These are phyloP conservation scores for Epinephelus coioides DNA, from an alignment of 2,797 vertebrate species.

Conservation along the genomic window DNA sequence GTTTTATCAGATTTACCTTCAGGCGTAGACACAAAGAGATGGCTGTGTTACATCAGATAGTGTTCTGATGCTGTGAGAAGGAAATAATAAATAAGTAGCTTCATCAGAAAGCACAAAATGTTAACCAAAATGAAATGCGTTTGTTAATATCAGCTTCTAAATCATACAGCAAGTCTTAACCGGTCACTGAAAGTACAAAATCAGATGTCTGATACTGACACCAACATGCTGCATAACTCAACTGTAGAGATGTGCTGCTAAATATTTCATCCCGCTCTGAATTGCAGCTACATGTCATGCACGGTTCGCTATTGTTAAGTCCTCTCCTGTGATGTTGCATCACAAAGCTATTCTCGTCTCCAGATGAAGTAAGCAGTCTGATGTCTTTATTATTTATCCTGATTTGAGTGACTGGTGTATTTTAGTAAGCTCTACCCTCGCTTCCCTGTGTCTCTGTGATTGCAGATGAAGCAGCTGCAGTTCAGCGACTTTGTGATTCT, in stretches of 20 bases:
- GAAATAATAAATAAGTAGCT: slow-evolving; percentile 5
- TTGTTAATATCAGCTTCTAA: neutral
- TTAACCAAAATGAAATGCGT: neutral
- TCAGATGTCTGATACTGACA: neutral
- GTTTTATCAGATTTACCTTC: slow-evolving; percentile 27
- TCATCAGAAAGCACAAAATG: neutral
- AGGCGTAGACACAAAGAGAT: slow-evolving; percentile 1
- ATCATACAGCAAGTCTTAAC: neutral
- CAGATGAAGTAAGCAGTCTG: slow-evolving; percentile 21
- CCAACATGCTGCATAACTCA: neutral
- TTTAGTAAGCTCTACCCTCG: slow-evolving; percentile 4
- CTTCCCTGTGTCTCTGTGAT: slow-evolving; percentile 8
- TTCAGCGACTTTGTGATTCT: neutral
- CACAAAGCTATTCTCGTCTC: slow-evolving; percentile 51
- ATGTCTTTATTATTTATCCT: slow-evolving; percentile 52
- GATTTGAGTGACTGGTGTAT: slow-evolving; percentile 31
- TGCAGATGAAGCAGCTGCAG: neutral
- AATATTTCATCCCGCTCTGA: slow-evolving; percentile 65
- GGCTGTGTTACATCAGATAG: slow-evolving; percentile 11
- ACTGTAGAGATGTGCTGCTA: slow-evolving; percentile 34
- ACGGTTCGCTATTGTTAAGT: slow-evolving; percentile 50
- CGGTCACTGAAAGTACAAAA: neutral
- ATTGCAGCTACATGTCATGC: slow-evolving; percentile 41
- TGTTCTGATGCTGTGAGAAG: slow-evolving; percentile 6
- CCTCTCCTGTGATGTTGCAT: slow-evolving; percentile 46